Evolutionary conservation across 23 tunicate species (phyloP).

Genomic region (Trididemnum clinides): DNA sequence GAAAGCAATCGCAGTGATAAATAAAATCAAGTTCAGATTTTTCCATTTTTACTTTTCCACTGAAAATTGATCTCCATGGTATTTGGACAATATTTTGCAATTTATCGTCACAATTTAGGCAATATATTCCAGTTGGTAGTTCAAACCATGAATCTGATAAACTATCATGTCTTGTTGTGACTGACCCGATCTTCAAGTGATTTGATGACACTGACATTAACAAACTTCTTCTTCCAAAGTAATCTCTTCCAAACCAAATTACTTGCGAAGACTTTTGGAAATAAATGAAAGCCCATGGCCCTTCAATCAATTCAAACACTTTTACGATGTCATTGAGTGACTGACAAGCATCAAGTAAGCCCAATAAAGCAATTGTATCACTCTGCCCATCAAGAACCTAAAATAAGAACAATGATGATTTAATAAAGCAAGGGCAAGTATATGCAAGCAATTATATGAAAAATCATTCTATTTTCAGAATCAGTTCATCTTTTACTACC

Average conservation of each 20-base stretch:
- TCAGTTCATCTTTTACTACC: too few relatives aligned
- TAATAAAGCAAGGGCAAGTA: too few relatives aligned
- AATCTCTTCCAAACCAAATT: conserved; percentile 84
- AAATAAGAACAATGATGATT: too few relatives aligned
- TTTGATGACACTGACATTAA: conserved; percentile 13
- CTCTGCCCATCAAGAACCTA: conserved; percentile 46
- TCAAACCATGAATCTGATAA: conserved; percentile 46
- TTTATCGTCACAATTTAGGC: conserved; percentile 7
- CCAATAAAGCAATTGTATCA: conserved; percentile 57
- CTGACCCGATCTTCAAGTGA: background rate
- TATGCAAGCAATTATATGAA: too few relatives aligned
- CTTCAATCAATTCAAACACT: conserved; percentile 43
- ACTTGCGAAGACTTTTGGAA: conserved; percentile 36
- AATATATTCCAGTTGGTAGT: conserved; percentile 60
- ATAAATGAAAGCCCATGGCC: conserved; percentile 81
- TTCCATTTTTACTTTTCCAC: background rate
- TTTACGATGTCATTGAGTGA: conserved; percentile 7
- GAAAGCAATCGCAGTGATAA: too few relatives aligned
- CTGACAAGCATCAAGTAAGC: background rate
- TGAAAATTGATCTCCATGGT: conserved; percentile 55
- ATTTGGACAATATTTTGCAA: background rate
- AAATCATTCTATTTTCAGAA: too few relatives aligned
- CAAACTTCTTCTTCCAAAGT: conserved; percentile 84
- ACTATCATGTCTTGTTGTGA: background rate
- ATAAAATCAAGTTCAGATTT: too few relatives aligned